These are phyloP conservation scores for Triplophysa rosa DNA, from an alignment of 2,113 vertebrate species.

Conservation along the genomic window DNA sequence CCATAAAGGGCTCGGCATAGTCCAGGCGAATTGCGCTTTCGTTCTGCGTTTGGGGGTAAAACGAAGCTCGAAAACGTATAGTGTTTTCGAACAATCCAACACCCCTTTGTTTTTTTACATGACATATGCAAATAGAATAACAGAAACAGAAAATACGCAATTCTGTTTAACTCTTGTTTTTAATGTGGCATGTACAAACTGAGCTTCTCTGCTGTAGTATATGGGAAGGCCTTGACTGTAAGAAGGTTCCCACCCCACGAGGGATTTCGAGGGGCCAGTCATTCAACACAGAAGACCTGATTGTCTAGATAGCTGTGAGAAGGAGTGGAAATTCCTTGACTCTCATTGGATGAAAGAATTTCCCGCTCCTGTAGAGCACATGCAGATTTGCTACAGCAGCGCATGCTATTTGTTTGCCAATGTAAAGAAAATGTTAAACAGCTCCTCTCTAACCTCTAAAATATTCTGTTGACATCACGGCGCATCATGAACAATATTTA, in stretches of 20 bases:
- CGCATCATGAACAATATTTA: background rate
- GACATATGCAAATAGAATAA: no score
- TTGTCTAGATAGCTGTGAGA: slow-evolving; percentile 13
- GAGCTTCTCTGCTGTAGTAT: background rate
- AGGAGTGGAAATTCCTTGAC: slow-evolving; percentile 16
- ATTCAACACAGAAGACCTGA: background rate
- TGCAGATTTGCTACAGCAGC: background rate
- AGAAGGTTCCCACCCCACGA: background rate
- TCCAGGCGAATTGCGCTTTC: no score
- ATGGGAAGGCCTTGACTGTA: background rate
- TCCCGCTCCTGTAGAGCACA: background rate
- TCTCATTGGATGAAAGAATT: slow-evolving; percentile 33
- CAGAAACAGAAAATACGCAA: background rate
- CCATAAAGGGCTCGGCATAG: no score
- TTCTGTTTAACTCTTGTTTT: background rate
- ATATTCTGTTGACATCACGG: background rate
- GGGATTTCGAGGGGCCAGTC: background rate
- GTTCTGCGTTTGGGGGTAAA: no score
- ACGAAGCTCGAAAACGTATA: no score
- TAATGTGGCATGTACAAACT: background rate
- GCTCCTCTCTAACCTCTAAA: slow-evolving; percentile 11
- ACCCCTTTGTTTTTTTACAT: no score
- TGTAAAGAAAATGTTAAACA: background rate
- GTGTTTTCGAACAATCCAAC: no score
- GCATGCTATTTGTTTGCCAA: background rate